Base-by-base conservation (phyloP, 2,888 invertebrate species). In the Lasioglossum vierecki region DNA sequence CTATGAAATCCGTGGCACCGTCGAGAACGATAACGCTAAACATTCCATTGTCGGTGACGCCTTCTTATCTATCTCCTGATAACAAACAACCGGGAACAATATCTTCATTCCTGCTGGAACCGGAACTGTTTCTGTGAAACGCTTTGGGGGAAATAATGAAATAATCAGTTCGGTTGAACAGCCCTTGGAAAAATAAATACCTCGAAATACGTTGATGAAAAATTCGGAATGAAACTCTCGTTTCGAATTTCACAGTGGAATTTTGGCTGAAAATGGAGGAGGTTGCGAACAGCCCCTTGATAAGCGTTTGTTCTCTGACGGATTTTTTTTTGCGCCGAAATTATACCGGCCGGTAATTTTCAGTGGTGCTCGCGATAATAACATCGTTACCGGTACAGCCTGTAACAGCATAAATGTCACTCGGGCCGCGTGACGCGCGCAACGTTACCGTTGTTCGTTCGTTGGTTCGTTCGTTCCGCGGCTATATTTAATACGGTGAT, bases 401-500 rank as follows among this genome's bases (percentile, higher is more conserved):
- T 66, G 82, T 83, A 75, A 83, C 60, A 70, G 30, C 63, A 71
- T 79, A 53, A 79, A 79, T 78, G 78, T 79, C 80, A 66, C 68
- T 77, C 68, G 73, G 22, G 9, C 70, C n/a, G 53, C 63, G 72
- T 44, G 39, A 70, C 73, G 73, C 66, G 22, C 70, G 83, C 35
- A 35, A 41, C 22, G 78, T 83, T 79, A 71, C 80, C 70, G 70
- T 53, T 66, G 76, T 73, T 57, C 76, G 57, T 30, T 30, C 60
- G 26, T 39, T 53, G 46, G 76, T 73, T 57, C 76, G 57, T 30
- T 30, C 60, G 26, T 39, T 13, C 63, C 30, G 63, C 8, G 26
- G 41, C 57, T 66, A 46, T 63, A 41, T 83, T 83, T 83, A 75
- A 66, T 60, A 63, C 70, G 70, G 71, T 57, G 85, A 84, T 85